Percentiles rank a stretch among this genome's conserved stretches.
Evolutionary conservation across 2,888 invertebrate species (phyloP).

Genomic region (Standfussiana lucernea): DNA sequence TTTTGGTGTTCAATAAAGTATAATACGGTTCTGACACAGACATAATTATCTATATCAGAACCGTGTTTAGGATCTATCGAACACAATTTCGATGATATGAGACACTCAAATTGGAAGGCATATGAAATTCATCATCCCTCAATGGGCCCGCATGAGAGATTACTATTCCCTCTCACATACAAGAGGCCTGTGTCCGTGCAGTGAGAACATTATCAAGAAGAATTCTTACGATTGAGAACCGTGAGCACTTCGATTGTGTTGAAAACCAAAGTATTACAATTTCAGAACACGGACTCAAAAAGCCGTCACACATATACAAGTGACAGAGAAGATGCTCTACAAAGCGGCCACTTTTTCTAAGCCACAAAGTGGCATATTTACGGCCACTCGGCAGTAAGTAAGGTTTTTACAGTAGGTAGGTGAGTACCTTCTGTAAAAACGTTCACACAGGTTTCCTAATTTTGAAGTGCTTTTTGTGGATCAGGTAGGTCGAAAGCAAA

Average conservation of each 20-base stretch:
- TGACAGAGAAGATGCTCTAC: background rate
- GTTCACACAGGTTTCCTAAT: background rate
- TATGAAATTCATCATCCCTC: background rate
- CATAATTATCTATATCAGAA: no score
- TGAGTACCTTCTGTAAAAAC: background rate
- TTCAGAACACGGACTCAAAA: background rate
- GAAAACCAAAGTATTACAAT: background rate
- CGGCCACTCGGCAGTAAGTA: background rate
- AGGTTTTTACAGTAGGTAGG: background rate
- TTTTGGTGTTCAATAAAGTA: background rate
- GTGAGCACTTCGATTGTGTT: background rate
- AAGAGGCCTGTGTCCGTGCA: background rate
- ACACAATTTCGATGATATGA: background rate
- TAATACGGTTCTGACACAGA: no score
- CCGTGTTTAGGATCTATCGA: background rate
- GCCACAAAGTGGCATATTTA: background rate
- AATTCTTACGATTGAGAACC: background rate
- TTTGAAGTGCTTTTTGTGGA: background rate
- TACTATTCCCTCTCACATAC: background rate
- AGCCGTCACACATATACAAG: background rate
- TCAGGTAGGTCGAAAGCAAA: background rate
- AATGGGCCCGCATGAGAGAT: background rate
- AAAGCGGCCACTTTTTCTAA: background rate
- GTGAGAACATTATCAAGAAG: background rate
- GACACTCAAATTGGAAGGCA: background rate